phyloP scores from a whole-genome alignment of 2,797 vertebrate genomes.

The Gymnothorax reevesii region DNA sequence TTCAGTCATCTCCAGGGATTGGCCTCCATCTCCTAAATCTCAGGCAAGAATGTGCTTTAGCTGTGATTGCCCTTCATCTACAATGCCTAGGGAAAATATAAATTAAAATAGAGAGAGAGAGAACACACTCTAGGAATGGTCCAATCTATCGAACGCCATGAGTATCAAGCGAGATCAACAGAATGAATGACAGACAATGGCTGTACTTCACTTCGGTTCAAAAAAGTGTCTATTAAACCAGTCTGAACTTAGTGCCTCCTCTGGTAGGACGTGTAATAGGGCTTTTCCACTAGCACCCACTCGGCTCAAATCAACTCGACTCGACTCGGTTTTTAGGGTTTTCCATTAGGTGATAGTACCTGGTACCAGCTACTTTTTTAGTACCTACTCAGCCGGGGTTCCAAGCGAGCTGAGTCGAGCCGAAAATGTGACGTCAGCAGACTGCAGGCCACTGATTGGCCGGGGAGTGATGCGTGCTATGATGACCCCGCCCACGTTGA shows the following conservation, averaged over 20 bases:
- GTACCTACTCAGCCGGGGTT: too few relatives aligned
- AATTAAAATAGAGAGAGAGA: background rate
- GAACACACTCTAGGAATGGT: background rate
- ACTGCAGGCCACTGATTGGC: too few relatives aligned
- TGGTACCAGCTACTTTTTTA: too few relatives aligned
- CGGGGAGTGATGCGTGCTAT: too few relatives aligned
- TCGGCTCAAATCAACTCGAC: too few relatives aligned
- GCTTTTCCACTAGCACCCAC: too few relatives aligned
- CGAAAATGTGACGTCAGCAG: too few relatives aligned
- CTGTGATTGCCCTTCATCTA: background rate
- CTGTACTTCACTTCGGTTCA: background rate
- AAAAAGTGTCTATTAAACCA: background rate
- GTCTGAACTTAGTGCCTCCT: background rate
- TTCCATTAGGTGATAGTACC: too few relatives aligned
- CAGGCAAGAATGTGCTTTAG: background rate
- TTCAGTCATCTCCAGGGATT: background rate
- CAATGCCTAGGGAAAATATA: background rate
- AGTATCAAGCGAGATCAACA: background rate
- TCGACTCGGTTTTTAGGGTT: too few relatives aligned
- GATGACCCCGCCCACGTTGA: too few relatives aligned
- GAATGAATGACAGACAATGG: background rate
- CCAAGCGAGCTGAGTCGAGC: too few relatives aligned
- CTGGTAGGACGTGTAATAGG: background rate
- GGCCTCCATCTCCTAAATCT: constrained; percentile 2
- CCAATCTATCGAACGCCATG: background rate